Evolutionary conservation across 2,113 vertebrate species (phyloP).

Genomic region (Meleagris gallopavo): DNA sequence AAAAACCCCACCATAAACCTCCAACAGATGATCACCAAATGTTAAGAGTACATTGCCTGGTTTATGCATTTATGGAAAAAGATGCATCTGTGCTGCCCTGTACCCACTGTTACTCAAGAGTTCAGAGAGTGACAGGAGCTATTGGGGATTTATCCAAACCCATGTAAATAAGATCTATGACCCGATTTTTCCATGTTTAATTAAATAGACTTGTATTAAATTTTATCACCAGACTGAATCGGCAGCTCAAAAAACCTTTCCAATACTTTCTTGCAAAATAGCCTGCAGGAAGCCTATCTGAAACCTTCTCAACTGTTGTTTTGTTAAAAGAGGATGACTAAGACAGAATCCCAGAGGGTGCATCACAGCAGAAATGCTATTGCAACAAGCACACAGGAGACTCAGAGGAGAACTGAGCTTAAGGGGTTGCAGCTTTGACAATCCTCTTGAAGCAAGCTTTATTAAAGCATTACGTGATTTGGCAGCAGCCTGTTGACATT

Average conservation of each 20-base stretch:
- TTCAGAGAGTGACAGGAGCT: neutral
- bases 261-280: neutral
- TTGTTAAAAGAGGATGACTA: neutral
- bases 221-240: neutral
- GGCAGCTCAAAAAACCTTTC: neutral
- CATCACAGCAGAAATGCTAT: neutral
- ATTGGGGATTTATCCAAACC: neutral
- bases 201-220: neutral
- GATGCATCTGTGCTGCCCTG: neutral
- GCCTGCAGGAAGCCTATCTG: neutral
- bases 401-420: neutral
- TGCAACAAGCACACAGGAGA: conserved; percentile 6
- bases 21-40: neutral
- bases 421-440: conserved; percentile 1
- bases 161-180: neutral
- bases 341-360: neutral
- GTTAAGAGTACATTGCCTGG: neutral
- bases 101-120: neutral
- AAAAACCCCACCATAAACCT: neutral
- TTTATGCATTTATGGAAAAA: neutral
- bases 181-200: neutral
- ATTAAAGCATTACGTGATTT: neutral
- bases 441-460: neutral
- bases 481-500: neutral
- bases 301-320: neutral